phyloP scores from a whole-genome alignment of 2,113 vertebrate species.

The Corvus hawaiiensis region DNA sequence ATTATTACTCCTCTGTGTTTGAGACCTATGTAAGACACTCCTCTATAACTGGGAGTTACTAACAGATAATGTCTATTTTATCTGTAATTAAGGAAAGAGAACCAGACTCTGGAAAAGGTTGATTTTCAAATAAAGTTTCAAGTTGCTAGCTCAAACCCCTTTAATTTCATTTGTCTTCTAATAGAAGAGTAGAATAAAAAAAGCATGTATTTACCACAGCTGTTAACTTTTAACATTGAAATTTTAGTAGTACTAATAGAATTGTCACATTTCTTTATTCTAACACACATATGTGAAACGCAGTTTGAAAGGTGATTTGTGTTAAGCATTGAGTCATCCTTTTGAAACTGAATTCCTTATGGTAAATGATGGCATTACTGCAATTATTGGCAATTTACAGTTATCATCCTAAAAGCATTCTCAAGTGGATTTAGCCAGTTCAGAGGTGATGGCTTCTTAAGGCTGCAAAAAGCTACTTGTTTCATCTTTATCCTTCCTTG shows the following conservation, averaged over 20 bases:
- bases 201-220: fast-evolving
- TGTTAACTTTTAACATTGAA: not conserved
- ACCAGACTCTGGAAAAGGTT: not conserved
- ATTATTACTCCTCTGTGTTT: not conserved
- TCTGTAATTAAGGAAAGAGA: not conserved
- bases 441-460: not conserved
- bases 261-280: not conserved
- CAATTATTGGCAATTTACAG: not conserved
- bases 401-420: not conserved
- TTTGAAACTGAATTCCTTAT: not conserved
- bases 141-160: not conserved
- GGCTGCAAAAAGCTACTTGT: not conserved
- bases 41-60: not conserved
- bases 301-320: not conserved
- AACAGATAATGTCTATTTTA: not conserved
- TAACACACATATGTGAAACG: not conserved
- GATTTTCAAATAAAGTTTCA: not conserved
- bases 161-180: not conserved
- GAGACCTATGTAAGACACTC: not conserved
- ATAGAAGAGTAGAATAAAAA: not conserved
- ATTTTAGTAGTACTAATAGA: not conserved
- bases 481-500: not conserved
- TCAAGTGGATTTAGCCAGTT: not conserved
- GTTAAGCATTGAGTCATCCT: not conserved
- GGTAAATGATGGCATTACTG: not conserved